Conservation (phyloP, 2,113 vertebrate genomes). For the Podarcis muralis region DNA sequence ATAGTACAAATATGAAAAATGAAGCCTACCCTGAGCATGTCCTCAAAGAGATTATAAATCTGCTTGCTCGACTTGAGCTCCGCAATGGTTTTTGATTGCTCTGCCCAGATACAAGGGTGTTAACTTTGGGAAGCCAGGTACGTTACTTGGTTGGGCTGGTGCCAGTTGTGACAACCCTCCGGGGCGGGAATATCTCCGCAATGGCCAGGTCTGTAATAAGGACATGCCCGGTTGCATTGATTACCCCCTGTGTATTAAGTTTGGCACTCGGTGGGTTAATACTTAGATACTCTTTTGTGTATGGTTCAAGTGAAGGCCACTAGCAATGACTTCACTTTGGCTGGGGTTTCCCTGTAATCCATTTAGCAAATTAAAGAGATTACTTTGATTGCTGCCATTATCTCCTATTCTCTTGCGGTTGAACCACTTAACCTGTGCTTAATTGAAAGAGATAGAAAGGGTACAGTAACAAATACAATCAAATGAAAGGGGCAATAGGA, state of each 20-base stretch:
- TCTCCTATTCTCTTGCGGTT: conserved; percentile 86
- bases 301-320: conserved; percentile 88
- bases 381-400: conserved; percentile 89
- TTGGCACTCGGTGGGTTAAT: conserved; percentile 82
- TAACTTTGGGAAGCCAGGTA: conserved; percentile 44
- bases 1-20: conserved; percentile 80
- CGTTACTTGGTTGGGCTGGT: conserved; percentile 39
- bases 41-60: conserved; percentile 77
- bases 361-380: conserved; percentile 91
- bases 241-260: conserved; percentile 58
- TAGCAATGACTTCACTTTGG: conserved; percentile 86
- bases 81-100: conserved; percentile 60
- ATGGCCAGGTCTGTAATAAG: conserved; percentile 27
- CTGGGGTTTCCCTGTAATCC: conserved; percentile 88
- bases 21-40: conserved; percentile 62
- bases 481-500: conserved; percentile 84
- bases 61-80: conserved; percentile 61
- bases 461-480: conserved; percentile 89
- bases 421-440: conserved; percentile 92
- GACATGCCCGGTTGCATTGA: conserved; percentile 15
- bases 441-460: conserved; percentile 90
- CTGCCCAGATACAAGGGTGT: conserved; percentile 36
- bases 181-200: conserved; percentile 43
- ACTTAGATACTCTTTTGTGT: conserved; percentile 80
- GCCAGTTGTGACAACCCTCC: conserved; percentile 26